Conservation (phyloP, 92 coral and sea anemone genomes). For the Umimayanthus kanabou region DNA sequence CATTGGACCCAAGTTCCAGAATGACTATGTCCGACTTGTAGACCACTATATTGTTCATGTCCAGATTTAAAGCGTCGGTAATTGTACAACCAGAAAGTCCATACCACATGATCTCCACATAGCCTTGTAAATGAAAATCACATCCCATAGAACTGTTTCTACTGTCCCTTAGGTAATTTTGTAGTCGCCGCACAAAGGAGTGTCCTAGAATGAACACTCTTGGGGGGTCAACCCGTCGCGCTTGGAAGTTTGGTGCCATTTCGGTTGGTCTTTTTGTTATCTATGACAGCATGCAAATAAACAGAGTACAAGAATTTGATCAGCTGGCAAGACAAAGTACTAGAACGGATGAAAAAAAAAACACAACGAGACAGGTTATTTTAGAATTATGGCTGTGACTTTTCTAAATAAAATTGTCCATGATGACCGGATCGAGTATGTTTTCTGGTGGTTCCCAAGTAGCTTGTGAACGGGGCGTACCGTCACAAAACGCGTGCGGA, state of each 20-base stretch:
- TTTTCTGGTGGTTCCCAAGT: too few relatives aligned
- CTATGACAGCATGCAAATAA: background rate
- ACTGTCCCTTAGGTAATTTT: background rate
- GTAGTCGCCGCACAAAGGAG: slow-evolving; percentile 24
- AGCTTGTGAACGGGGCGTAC: too few relatives aligned
- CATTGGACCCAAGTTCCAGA: slow-evolving; percentile 20
- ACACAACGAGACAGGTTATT: too few relatives aligned
- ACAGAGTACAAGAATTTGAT: background rate
- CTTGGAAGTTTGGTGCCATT: background rate
- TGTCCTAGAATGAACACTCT: slow-evolving; percentile 9
- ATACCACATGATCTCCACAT: background rate
- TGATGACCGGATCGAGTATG: background rate
- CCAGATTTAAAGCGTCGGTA: background rate
- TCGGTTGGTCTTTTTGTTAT: background rate
- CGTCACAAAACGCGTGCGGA: too few relatives aligned
- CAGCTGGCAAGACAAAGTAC: background rate
- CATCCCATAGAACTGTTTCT: background rate
- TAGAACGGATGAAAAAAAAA: background rate
- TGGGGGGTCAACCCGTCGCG: background rate
- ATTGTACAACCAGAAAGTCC: background rate
- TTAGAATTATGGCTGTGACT: background rate
- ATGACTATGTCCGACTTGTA: too few relatives aligned
- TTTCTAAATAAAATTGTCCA: background rate
- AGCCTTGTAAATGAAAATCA: background rate
- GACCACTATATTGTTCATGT: background rate